Evolutionary conservation across 2,113 vertebrate genomes (phyloP), one percentile per base, ranked within the genome.

Genomic region (Caranx melampygus): DNA sequence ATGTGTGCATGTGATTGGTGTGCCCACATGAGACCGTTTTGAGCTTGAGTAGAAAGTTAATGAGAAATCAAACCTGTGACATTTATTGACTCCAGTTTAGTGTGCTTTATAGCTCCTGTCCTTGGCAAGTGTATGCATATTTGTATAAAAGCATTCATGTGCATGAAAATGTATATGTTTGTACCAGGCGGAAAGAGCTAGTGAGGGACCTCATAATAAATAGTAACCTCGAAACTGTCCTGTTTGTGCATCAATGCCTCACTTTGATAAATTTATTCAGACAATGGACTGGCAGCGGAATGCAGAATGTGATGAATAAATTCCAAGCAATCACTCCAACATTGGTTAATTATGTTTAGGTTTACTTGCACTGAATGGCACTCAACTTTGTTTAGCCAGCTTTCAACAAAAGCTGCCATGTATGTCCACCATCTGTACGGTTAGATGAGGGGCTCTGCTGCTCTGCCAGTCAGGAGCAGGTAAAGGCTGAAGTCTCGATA

Each of bases 1-100:
- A 4, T 60, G 79, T 76, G 62, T 68, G 70, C 35, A 34, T 68
- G 82, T 47, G 45, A 21, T 7, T 3, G 60, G 62, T 71, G 68
- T 68, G 79, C 47, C 35, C 14, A 14, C 33, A 40, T 74, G 51
- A 73, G 59, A 65, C 58, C 44, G 42, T 62, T 85, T 83, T 73
- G 67, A 81, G 52, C 84, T 81, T 64, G 79, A 84, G 57, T 16
- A 40, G 60, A 61, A 78, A 68, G 70, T 89, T 80, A 83, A 84
- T 82, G 67, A 90, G 52, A 73, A 78, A 69, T 33, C 61, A 70
- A 54, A 72, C 58, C 57, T 5, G 6, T 82, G 67, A 68, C 81
- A 51, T 84, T 78, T 67, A 54, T 76, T 80, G 51, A 63, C 73
- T 79, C 45, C 21, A 33, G 33, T 70, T 72, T 64, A 55, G 15